Evolutionary conservation across 1,140 invertebrate genomes (phyloP), one percentile per base, ranked within the genome.

Genomic region (Tetramorium alpestre): DNA sequence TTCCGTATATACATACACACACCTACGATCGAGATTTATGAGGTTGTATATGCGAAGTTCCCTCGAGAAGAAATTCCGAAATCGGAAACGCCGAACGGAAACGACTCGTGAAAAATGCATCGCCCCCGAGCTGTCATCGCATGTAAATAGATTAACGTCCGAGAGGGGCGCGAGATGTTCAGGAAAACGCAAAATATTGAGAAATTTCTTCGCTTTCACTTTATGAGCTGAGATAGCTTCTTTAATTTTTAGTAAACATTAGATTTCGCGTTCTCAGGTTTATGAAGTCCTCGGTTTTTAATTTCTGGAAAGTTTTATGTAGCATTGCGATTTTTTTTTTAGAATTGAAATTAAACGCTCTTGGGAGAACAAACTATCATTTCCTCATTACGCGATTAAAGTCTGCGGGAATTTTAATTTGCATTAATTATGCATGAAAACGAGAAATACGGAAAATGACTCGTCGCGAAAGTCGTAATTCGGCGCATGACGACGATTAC

Each of bases 21-120:
- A 69, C 33, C 22, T 11, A n/a, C 25, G 22, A 22, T 82, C 54
- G 80, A 73, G 80, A 73, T 84, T 84, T 73, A 69, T 84, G 28
- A 47, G 41, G 18, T 22, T 60, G 11, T 38, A 70, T 49, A 56
- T 38, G 54, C 56, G 44, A 49, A 84, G 28, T 60, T 82, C 10
- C 64, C 56, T 5, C 28, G 13, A 28, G 25, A 62, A 60, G 67
- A 58, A 82, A 84, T 47, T 58, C 3, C 33, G 18, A 60, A 73
- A 73, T 41, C 25, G 54, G n/a, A 16, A 56, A 28, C 33, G 13
- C 33, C 47, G 33, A 38, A 54, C 62, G 77, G 4, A 13, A 25
- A 54, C 28, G 41, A 82, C 33, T 2, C 25, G 33, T 47, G 77
- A 33, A 47, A 58, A 58, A 60, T 47, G 22, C 38, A 18, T 67